Conservation (phyloP, 2,888 invertebrate species). For the Agriopis marginaria region DNA sequence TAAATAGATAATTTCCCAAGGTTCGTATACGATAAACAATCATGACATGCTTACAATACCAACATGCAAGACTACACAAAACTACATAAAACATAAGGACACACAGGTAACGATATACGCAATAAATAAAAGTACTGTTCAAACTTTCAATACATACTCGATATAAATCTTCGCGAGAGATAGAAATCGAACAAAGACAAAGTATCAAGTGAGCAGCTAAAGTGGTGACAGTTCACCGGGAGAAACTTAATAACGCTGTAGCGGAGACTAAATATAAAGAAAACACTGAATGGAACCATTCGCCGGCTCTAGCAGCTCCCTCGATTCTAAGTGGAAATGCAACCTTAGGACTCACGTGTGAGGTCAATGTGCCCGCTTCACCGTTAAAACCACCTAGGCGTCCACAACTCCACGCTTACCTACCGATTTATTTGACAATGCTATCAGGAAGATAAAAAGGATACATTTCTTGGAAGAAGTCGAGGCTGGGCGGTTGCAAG, state of each 20-base stretch:
- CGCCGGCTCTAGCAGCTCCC: constrained; percentile 52
- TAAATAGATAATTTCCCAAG: constrained; percentile 29
- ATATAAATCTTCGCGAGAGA: constrained; percentile 57
- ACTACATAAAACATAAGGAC: constrained; percentile 39
- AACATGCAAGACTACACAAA: constrained; percentile 22
- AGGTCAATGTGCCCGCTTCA: constrained; percentile 62
- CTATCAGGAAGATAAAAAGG: constrained; percentile 86
- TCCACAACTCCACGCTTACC: constrained; percentile 45
- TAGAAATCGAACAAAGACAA: constrained; percentile 60
- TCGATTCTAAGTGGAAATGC: constrained; percentile 56
- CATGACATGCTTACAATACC: constrained; percentile 28
- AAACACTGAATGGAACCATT: constrained; percentile 49
- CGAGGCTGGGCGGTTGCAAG: constrained; percentile 98
- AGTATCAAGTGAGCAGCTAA: constrained; percentile 52
- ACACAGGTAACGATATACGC: constrained; percentile 35
- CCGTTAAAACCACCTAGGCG: constrained; percentile 58
- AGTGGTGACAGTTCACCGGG: constrained; percentile 57
- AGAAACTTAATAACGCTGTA: constrained; percentile 59
- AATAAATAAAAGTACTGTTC: constrained; percentile 48
- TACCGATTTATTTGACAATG: constrained; percentile 52
- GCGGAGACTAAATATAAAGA: constrained; percentile 52
- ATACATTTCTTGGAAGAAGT: constrained; percentile 99
- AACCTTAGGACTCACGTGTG: constrained; percentile 56
- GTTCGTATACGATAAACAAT: constrained; percentile 23
- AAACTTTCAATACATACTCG: constrained; percentile 48